phyloP scores from a whole-genome alignment of 2,113 vertebrate genomes.

The Chamaetylas fuelleborni region DNA sequence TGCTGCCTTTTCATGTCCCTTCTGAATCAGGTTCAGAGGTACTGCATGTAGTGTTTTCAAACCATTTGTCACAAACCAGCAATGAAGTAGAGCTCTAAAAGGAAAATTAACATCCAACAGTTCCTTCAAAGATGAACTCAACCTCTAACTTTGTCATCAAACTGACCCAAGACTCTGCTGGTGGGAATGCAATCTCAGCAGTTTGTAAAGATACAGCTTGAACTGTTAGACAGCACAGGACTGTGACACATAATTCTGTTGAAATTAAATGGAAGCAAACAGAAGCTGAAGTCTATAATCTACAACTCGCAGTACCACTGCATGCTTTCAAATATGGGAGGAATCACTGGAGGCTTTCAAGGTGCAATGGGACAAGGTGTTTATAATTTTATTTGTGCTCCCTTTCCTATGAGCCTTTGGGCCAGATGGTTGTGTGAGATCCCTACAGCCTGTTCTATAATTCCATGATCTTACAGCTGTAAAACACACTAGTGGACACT shows the following conservation, averaged over 20 bases:
- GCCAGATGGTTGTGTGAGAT: not conserved
- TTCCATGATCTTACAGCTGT: not conserved
- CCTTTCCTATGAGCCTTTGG: accelerated
- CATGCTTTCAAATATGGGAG: not conserved
- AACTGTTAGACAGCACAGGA: not conserved
- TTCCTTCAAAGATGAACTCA: not conserved
- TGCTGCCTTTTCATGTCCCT: not conserved
- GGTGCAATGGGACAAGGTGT: not conserved
- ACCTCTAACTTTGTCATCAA: not conserved
- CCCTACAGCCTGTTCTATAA: not conserved
- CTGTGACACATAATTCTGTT: not conserved
- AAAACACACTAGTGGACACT: not conserved
- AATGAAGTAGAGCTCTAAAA: not conserved
- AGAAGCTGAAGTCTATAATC: not conserved
- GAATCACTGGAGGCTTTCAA: not conserved
- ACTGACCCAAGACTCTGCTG: not conserved
- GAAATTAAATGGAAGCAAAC: not conserved
- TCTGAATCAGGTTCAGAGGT: not conserved
- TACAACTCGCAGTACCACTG: not conserved
- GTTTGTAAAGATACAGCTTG: not conserved
- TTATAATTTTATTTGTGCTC: not conserved
- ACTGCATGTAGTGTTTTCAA: not conserved
- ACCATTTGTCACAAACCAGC: not conserved
- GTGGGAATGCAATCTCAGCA: not conserved
- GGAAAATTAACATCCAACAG: not conserved